Evolutionary conservation across 2,797 vertebrate species (phyloP).

Genomic region (Anisognathus igniventris): DNA sequence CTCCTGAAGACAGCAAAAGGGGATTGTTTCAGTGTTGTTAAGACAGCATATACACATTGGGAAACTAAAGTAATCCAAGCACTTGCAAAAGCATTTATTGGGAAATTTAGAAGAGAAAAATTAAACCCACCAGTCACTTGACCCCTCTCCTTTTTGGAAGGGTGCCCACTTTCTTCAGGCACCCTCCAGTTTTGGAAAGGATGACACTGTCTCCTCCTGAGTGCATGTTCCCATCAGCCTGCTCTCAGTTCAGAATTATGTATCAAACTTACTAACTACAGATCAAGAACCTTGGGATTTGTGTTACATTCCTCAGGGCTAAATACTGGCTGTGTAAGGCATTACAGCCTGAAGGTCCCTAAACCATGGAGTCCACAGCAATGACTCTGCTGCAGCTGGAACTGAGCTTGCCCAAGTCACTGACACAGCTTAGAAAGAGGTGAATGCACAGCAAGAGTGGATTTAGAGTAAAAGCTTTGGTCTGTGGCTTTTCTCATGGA

Average conservation of each 20-base stretch:
- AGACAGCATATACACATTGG: not conserved
- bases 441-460: not conserved
- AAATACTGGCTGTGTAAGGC: not conserved
- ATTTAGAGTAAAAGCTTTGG: not conserved
- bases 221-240: rapidly evolving
- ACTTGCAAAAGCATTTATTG: not conserved
- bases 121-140: not conserved
- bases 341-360: not conserved
- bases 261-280: not conserved
- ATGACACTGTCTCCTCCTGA: not conserved
- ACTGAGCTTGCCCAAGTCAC: not conserved
- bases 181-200: not conserved
- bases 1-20: not conserved
- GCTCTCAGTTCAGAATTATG: not conserved
- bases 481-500: not conserved
- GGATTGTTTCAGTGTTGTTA: not conserved
- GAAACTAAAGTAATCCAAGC: not conserved
- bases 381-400: not conserved
- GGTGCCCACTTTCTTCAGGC: not conserved
- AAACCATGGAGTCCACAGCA: not conserved
- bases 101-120: not conserved
- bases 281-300: not conserved
- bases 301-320: not conserved
- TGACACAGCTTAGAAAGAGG: not conserved
- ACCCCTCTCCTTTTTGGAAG: not conserved